phyloP scores from a whole-genome alignment of 1,140 invertebrate genomes.

The Cepaea nemoralis region DNA sequence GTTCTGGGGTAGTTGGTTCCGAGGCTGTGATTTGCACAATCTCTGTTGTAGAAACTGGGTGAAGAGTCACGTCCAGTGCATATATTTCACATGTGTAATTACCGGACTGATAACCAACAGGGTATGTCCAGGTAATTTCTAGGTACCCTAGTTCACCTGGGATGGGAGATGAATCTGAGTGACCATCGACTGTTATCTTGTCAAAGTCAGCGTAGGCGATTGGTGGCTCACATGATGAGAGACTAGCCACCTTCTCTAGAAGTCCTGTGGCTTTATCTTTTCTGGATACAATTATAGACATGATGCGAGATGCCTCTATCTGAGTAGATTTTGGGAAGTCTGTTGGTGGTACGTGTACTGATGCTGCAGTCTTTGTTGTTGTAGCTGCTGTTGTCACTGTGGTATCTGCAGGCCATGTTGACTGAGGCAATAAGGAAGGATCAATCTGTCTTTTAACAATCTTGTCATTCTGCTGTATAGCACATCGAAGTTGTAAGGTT shows the following conservation, averaged over 20 bases:
- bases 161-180: neutral
- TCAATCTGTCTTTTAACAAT: neutral
- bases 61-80: neutral
- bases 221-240: neutral
- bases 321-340: too few species aligned
- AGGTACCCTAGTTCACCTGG: slow-evolving; percentile 16
- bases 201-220: neutral
- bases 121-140: neutral
- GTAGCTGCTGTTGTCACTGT: neutral
- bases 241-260: neutral
- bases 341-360: too few species aligned
- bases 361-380: neutral
- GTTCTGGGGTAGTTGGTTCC: neutral
- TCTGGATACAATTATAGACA: neutral
- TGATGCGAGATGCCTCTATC: neutral
- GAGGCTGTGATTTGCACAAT: neutral
- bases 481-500: slow-evolving; percentile 18
- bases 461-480: neutral
- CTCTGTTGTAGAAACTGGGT: neutral
- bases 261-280: neutral
- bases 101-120: neutral
- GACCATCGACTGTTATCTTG: neutral
- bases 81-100: slow-evolving; percentile 8
- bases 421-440: neutral
- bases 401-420: neutral